Base-by-base conservation (phyloP, 2,797 vertebrate genomes). In the Diplodus puntazzo region DNA sequence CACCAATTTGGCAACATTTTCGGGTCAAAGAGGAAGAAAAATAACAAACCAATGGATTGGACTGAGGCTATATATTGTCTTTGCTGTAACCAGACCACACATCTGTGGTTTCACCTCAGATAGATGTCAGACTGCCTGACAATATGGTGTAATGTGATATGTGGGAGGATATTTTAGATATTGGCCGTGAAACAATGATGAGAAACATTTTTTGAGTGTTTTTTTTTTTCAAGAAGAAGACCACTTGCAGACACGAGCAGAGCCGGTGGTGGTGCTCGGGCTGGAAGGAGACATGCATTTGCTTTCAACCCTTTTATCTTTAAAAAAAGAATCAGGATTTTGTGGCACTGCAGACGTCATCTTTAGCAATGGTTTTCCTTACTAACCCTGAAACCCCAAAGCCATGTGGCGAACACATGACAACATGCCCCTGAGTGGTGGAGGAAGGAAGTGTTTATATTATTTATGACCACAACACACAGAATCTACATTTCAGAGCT, bases 361-460 rank as follows among this genome's bases (percentile, higher is more conserved):
- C 82, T 78, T 54, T 52, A 45, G 48, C 59, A 30, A 73, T 62
- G 66, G 0, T 42, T 73, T 79, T 77, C 30, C 75, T 65, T 67
- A 83, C 77, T 77, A 83, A 82, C 43, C 61, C 59, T 39, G 63
- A 83, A 83, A 75, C 68, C 48, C n/a, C 72, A 82, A 54, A 79
- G 71, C 75, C 87, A 81, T 83, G 54, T 82, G 70, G 64, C 14
- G 30, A 80, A 76, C 73, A 81, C 73, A 85, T 84, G 67, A 68
- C 81, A 79, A 87, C 54, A 25, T 23, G 75, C 87, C 59, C 75
- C 34, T 80, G 18, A 11, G 49, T 1, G 61, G 74, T 27, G 46
- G 53, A 84, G 67, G 58, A 85, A 86, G 79, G 73, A 91, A 87
- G 84, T 60, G 59, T 83, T 84, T 66, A 39, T 25, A 46, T 68